phyloP scores from a whole-genome alignment of 37 sponge, comb jelly and placozoan genomes.

The Hormiphora californensis region DNA sequence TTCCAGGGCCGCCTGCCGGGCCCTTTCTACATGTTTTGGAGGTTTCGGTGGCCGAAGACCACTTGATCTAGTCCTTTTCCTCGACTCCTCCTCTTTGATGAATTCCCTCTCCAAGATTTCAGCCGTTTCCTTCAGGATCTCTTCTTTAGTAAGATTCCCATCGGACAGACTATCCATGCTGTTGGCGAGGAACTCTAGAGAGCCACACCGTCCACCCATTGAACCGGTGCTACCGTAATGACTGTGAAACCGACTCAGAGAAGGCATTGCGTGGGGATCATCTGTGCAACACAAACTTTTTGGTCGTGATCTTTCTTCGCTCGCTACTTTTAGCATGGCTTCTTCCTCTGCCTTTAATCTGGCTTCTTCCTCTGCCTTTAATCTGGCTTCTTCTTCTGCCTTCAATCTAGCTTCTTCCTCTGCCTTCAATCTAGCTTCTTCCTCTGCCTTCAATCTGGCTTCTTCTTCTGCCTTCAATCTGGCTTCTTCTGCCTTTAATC shows the following conservation, averaged over 20 bases:
- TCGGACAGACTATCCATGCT: neutral
- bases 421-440: neutral
- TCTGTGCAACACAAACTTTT: no score
- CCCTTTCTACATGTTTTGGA: neutral
- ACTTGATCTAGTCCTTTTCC: neutral
- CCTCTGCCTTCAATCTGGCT: neutral
- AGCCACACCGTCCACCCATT: neutral
- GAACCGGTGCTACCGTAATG: neutral
- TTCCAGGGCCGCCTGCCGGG: neutral
- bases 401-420: no score
- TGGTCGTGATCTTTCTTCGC: neutral
- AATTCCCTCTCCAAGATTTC: neutral
- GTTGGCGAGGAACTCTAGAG: neutral
- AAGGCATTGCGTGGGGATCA: no score
- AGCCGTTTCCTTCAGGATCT: neutral
- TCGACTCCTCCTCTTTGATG: neutral
- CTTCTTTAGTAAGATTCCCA: neutral
- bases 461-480: neutral
- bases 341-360: neutral
- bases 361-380: neutral
- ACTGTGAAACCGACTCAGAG: neutral
- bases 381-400: no score
- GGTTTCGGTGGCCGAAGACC: neutral
- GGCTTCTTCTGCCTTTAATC: neutral
- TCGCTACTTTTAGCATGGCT: neutral